Percentiles rank a stretch among this genome's conserved stretches.
These are phyloP conservation scores for Capra hircus DNA, from an alignment of 2,113 vertebrate genomes.

Conservation along the genomic window DNA sequence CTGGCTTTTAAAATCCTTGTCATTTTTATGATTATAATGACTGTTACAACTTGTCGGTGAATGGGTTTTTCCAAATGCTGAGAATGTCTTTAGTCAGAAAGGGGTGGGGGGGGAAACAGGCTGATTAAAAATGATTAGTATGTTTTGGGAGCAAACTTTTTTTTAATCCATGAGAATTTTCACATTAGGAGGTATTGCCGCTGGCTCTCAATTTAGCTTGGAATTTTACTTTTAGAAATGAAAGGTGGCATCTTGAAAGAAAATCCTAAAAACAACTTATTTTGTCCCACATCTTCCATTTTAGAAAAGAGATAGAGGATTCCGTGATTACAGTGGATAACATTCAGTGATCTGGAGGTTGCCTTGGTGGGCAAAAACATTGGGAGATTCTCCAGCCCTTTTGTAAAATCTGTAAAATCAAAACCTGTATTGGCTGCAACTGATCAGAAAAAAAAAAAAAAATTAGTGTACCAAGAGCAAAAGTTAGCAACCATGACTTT, in stretches of 20 bases:
- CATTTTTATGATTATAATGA: background rate
- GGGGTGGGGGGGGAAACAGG: background rate
- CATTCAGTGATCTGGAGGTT: background rate
- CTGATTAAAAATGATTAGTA: background rate
- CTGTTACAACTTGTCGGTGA: background rate
- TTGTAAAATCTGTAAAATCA: background rate
- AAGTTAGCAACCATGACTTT: background rate
- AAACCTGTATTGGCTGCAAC: background rate
- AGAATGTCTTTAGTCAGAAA: background rate
- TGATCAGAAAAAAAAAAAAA: background rate
- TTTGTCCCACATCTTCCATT: background rate
- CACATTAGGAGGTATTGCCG: background rate
- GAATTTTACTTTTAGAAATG: background rate
- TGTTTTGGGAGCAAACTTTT: background rate
- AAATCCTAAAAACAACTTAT: background rate
- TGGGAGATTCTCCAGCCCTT: background rate
- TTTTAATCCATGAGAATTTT: background rate
- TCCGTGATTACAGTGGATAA: background rate
- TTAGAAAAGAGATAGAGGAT: background rate
- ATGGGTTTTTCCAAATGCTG: background rate
- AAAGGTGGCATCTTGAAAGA: background rate
- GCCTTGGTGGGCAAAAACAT: background rate
- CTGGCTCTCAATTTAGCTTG: background rate
- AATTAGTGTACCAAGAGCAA: background rate
- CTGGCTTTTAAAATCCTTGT: conserved; percentile 5